phyloP scores from a whole-genome alignment of 2,113 vertebrate genomes.

The Nibea coibor region DNA sequence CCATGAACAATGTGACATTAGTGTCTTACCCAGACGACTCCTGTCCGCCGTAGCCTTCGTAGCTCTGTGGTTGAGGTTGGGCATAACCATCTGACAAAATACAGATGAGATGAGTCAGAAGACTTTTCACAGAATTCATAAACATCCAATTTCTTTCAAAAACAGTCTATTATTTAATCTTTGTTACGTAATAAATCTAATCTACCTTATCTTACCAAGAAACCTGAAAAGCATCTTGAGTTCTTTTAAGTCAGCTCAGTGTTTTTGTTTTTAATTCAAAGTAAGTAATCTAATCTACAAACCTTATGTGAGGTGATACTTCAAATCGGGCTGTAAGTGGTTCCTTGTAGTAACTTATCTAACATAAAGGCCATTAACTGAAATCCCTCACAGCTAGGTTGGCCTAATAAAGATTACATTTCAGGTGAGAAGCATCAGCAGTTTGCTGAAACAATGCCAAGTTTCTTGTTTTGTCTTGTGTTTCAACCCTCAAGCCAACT shows the following conservation, averaged over 20 bases:
- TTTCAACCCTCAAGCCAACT: too few relatives aligned
- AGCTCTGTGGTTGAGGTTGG: slow-evolving; percentile 74
- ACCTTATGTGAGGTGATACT: not conserved
- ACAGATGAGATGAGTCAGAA: not conserved
- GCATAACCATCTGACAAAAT: slow-evolving; percentile 67
- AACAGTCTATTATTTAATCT: not conserved
- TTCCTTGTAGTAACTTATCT: too few relatives aligned
- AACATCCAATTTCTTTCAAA: not conserved
- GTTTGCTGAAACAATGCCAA: too few relatives aligned
- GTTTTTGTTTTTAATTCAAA: not conserved
- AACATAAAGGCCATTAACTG: not conserved
- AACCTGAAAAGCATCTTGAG: not conserved
- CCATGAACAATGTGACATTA: not conserved
- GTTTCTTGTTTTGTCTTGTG: too few relatives aligned
- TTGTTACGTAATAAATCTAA: not conserved
- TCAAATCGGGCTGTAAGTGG: not conserved
- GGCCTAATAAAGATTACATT: not conserved
- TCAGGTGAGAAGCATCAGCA: too few relatives aligned
- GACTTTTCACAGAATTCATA: not conserved
- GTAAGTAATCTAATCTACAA: not conserved
- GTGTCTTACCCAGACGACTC: slow-evolving; percentile 79
- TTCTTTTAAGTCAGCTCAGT: not conserved
- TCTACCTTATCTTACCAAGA: not conserved
- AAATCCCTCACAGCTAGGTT: not conserved
- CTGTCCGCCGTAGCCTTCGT: slow-evolving; percentile 78